These are phyloP conservation scores for Palaemon carinicauda DNA, from an alignment of 1,140 invertebrate species.

Conservation along the genomic window DNA sequence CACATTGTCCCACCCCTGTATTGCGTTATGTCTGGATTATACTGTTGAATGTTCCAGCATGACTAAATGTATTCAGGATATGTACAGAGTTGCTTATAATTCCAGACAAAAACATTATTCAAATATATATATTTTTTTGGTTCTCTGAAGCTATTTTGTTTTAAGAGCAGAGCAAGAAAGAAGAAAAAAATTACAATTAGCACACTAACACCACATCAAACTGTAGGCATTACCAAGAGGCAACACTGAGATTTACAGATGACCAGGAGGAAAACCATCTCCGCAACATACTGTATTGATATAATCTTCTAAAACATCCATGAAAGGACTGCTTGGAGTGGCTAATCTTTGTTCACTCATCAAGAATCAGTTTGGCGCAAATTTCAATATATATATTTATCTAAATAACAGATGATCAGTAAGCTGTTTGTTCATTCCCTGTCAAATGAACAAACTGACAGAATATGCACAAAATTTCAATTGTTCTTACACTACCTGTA, in stretches of 20 bases:
- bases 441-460: no score
- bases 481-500: not conserved
- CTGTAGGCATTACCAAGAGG: constrained; percentile 42
- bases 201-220: constrained; percentile 49
- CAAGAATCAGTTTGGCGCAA: no score
- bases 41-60: not conserved
- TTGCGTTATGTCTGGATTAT: not conserved
- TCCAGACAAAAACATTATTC: not conserved
- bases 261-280: not conserved
- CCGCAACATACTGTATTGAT: no score
- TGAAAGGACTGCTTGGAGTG: no score
- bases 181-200: constrained; percentile 26
- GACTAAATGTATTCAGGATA: constrained; percentile 32
- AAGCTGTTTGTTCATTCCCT: no score
- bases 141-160: constrained; percentile 12
- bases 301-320: no score
- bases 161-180: constrained; percentile 36
- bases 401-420: no score
- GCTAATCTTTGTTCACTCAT: no score
- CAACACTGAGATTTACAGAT: constrained; percentile 35
- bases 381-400: no score
- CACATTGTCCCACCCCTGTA: not conserved
- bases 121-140: not conserved
- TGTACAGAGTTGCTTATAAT: not conserved
- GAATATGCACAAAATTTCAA: not conserved